Conservation (phyloP, 2,888 invertebrate species). For the Labia minor region DNA sequence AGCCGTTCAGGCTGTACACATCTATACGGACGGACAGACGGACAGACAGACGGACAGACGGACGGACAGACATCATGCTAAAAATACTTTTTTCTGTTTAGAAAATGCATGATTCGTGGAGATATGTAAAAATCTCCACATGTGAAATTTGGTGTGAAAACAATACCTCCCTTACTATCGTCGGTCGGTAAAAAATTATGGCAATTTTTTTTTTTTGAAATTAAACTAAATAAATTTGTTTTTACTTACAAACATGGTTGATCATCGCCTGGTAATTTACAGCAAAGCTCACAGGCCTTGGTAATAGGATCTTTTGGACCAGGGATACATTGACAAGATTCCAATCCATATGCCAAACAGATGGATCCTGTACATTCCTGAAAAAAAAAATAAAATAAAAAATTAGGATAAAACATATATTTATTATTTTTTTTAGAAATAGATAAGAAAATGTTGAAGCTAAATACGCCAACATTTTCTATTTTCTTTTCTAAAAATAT, state of each 20-base stretch:
- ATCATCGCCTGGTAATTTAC: conserved; percentile 72
- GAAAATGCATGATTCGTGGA: too few relatives aligned
- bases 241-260: conserved; percentile 56
- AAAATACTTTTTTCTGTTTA: too few relatives aligned
- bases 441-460: conserved; percentile 24
- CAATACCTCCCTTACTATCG: too few relatives aligned
- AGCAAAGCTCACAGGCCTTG: conserved; percentile 87
- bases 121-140: too few relatives aligned
- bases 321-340: conserved; percentile 87
- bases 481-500: neutral
- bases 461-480: conserved; percentile 17
- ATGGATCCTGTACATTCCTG: conserved; percentile 96
- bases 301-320: conserved; percentile 67
- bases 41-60: too few relatives aligned
- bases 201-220: too few relatives aligned
- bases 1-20: too few relatives aligned
- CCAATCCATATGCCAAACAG: conserved; percentile 88
- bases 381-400: conserved; percentile 26
- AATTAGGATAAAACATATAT: neutral
- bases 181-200: too few relatives aligned
- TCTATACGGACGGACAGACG: too few relatives aligned
- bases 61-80: too few relatives aligned
- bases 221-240: too few relatives aligned
- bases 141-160: too few relatives aligned
- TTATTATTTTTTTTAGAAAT: conserved; percentile 4